phyloP scores from a whole-genome alignment of 2,113 vertebrate genomes.

The Ictalurus punctatus region DNA sequence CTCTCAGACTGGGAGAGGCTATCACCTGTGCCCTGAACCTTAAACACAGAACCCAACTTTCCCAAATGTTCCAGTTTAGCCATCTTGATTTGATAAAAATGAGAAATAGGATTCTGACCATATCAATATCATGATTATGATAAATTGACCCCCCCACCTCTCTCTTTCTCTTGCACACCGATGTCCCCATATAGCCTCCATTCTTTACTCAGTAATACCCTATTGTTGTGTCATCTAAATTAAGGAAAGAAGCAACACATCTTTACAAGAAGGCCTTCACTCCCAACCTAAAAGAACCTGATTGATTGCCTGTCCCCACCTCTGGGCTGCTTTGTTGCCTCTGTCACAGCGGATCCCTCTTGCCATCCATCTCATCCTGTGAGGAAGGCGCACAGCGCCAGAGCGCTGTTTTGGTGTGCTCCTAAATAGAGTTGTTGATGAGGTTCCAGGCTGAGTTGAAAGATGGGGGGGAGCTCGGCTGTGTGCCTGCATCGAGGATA shows the following conservation, averaged over 20 bases:
- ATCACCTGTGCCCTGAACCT: neutral
- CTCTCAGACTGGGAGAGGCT: too few species aligned
- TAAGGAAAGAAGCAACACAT: slow-evolving; percentile 10
- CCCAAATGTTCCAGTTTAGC: neutral
- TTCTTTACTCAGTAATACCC: slow-evolving; percentile 2
- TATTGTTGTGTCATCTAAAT: slow-evolving; percentile 15
- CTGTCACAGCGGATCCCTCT: slow-evolving; percentile 48
- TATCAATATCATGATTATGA: neutral
- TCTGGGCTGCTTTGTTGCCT: slow-evolving; percentile 36
- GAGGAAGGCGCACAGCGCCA: neutral
- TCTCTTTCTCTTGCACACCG: neutral
- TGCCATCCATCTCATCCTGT: slow-evolving; percentile 43
- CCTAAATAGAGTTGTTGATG: slow-evolving; percentile 51
- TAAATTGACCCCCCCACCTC: neutral
- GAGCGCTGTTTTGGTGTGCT: slow-evolving; percentile 42
- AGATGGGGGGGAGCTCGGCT: slow-evolving; percentile 34
- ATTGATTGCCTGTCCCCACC: slow-evolving; percentile 48
- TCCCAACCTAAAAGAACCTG: slow-evolving; percentile 16
- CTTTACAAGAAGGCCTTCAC: slow-evolving; percentile 11
- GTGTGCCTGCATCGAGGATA: slow-evolving; percentile 6
- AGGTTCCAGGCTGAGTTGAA: slow-evolving; percentile 39
- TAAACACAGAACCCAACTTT: neutral
- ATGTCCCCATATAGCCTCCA: slow-evolving; percentile 20
- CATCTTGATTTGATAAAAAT: slow-evolving; percentile 25
- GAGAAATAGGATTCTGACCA: neutral